phyloP scores from a whole-genome alignment of 2,113 vertebrate species.

The Gambusia holbrooki region DNA sequence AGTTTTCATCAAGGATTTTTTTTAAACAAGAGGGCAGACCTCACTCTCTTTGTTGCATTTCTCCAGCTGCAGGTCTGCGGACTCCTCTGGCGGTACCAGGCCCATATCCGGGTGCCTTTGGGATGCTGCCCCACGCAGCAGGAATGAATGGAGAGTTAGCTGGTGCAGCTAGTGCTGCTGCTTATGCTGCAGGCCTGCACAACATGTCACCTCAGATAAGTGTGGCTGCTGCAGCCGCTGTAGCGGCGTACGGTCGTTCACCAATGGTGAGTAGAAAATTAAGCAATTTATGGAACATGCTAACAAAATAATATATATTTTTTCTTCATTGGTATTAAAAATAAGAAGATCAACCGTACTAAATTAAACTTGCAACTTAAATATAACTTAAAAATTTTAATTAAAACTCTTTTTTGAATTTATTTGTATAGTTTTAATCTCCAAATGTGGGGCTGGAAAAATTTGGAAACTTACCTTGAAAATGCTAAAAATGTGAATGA shows the following conservation, averaged over 20 bases:
- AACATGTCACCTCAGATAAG: conserved; percentile 98
- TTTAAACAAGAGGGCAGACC: background rate
- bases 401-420: too few species aligned
- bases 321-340: background rate
- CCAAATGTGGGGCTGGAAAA: too few species aligned
- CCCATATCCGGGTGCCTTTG: conserved; percentile 89
- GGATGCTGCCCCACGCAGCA: conserved; percentile 90
- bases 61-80: conserved; percentile 88
- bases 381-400: too few species aligned
- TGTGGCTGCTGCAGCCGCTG: conserved; percentile 85
- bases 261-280: conserved; percentile 85
- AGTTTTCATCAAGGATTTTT: background rate
- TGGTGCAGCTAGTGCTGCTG: conserved; percentile 89
- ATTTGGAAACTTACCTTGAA: too few species aligned
- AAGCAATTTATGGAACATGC: background rate
- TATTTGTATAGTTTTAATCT: too few species aligned
- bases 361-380: background rate
- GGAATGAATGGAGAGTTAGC: conserved; percentile 92
- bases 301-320: background rate
- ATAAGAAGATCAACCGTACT: background rate
- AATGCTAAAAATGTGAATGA: background rate
- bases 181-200: conserved; percentile 91
- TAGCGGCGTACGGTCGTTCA: conserved; percentile 92
- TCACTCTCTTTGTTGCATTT: background rate
- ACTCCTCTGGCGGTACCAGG: conserved; percentile 91